Evolutionary conservation across 92 coral and sea anemone genomes (phyloP).

Genomic region (Blastomussa wellsi): DNA sequence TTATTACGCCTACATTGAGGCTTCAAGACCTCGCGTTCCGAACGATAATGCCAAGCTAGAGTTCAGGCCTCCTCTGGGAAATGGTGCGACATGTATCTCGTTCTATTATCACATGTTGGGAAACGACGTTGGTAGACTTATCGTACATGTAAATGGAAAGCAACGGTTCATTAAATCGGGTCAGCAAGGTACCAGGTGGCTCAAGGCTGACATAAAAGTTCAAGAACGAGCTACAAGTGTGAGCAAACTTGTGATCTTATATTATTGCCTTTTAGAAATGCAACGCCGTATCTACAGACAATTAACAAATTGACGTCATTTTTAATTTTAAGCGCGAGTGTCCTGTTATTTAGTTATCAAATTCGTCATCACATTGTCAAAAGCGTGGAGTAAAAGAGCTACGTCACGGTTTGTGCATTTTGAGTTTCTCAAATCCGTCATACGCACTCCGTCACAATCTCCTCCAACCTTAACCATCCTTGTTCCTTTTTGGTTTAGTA

Average conservation of each 20-base stretch:
- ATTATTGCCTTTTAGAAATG: background rate
- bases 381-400: too few relatives aligned
- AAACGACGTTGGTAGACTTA: background rate
- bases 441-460: too few relatives aligned
- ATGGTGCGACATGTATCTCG: slow-evolving; percentile 19
- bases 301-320: too few relatives aligned
- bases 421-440: too few relatives aligned
- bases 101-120: slow-evolving; percentile 36
- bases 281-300: too few relatives aligned
- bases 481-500: too few relatives aligned
- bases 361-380: too few relatives aligned
- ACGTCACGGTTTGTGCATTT: too few relatives aligned
- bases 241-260: background rate
- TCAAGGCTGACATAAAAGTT: background rate
- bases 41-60: slow-evolving; percentile 18
- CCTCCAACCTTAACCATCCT: too few relatives aligned
- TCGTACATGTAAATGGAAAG: slow-evolving; percentile 11
- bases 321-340: too few relatives aligned
- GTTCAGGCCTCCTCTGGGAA: slow-evolving; percentile 2
- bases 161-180: background rate
- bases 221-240: background rate
- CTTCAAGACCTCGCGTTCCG: slow-evolving; percentile 15
- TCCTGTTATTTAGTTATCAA: too few relatives aligned
- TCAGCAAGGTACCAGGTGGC: background rate
- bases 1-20: slow-evolving; percentile 27